phyloP scores from a whole-genome alignment of 2,113 vertebrate genomes.

The Agelaius phoeniceus region DNA sequence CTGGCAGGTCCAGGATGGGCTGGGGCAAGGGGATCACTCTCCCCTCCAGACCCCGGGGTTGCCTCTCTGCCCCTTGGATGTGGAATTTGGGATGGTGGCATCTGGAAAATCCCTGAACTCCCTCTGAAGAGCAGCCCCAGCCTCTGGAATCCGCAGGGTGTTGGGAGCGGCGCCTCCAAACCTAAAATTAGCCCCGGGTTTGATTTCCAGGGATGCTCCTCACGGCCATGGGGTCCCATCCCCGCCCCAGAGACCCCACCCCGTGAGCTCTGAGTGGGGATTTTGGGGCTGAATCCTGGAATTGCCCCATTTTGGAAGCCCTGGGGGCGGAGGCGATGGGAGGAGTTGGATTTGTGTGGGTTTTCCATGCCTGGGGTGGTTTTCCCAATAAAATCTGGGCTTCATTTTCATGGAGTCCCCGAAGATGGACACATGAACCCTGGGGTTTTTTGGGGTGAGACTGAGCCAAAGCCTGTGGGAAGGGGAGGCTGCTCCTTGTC shows the following conservation, averaged over 20 bases:
- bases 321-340: fast-evolving
- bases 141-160: background rate
- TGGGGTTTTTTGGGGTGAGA: background rate
- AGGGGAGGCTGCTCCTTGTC: background rate
- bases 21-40: no score
- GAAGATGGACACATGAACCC: background rate
- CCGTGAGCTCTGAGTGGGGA: fast-evolving
- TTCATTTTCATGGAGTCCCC: fast-evolving
- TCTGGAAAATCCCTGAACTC: background rate
- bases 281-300: background rate
- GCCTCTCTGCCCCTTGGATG: fast-evolving
- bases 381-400: background rate
- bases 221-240: background rate
- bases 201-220: background rate
- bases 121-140: background rate
- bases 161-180: background rate
- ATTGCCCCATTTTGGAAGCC: fast-evolving
- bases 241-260: fast-evolving
- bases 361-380: background rate
- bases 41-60: fast-evolving
- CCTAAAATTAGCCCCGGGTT: slow-evolving; percentile 26
- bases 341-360: background rate
- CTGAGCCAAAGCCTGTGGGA: background rate
- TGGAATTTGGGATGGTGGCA: background rate
- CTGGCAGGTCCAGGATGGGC: background rate